Conservation (phyloP, 1,140 invertebrate genomes). For the Nautilus pompilius region DNA sequence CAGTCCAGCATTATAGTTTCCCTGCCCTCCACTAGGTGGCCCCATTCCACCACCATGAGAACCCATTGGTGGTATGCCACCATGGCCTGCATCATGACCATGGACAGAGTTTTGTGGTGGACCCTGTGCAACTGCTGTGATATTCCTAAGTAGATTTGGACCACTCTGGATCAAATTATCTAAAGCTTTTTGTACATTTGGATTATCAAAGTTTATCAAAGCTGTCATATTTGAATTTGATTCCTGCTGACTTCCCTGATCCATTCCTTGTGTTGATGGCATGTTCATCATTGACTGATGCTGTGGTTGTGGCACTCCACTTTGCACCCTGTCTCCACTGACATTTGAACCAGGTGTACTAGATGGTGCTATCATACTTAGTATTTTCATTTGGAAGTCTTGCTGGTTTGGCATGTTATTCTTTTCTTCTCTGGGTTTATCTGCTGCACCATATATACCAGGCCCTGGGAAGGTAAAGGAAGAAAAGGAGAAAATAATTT, state of each 20-base stretch:
- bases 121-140: slow-evolving; percentile 17
- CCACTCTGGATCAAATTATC: slow-evolving; percentile 56
- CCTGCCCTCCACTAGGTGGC: no score
- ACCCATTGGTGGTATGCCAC: no score
- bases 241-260: not conserved
- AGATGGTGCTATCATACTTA: slow-evolving; percentile 78
- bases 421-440: not conserved
- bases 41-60: no score
- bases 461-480: not conserved
- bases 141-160: slow-evolving; percentile 38
- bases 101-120: no score
- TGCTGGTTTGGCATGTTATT: slow-evolving; percentile 54
- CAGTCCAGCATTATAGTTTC: no score
- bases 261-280: slow-evolving; percentile 14
- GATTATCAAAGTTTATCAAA: slow-evolving; percentile 56
- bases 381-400: slow-evolving; percentile 79
- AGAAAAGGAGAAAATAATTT: not conserved
- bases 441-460: not conserved
- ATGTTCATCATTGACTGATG: not conserved
- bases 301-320: not conserved
- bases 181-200: slow-evolving; percentile 55
- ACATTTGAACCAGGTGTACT: slow-evolving; percentile 10
- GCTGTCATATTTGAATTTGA: slow-evolving; percentile 9
- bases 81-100: no score
- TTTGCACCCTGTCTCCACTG: not conserved